These are phyloP conservation scores for Drosophila pruinosa DNA, from an alignment of 1,140 invertebrate genomes.

Conservation along the genomic window DNA sequence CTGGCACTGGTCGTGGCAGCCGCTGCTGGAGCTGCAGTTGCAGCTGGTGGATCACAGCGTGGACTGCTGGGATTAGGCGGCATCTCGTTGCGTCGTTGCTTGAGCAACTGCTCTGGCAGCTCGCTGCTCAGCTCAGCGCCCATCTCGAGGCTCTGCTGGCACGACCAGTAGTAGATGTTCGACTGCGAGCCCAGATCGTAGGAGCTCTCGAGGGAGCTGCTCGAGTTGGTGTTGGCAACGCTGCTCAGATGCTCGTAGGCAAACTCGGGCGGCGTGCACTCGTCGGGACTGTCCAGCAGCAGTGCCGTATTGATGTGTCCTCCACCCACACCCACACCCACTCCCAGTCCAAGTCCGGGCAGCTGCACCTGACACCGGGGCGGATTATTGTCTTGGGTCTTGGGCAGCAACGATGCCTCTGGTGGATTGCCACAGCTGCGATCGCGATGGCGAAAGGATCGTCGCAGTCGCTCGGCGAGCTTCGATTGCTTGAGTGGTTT, in stretches of 20 bases:
- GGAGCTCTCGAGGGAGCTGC: conserved; percentile 75
- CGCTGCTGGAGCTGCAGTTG: neutral
- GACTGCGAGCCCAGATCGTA: conserved; percentile 68
- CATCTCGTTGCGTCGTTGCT: conserved; percentile 40
- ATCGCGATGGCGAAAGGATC: conserved; percentile 71
- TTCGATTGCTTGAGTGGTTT: conserved; percentile 70
- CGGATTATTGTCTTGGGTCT: conserved; percentile 36
- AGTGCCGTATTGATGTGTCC: conserved; percentile 76
- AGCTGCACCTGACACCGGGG: conserved; percentile 45
- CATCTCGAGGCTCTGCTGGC: conserved; percentile 51
- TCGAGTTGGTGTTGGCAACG: conserved; percentile 71
- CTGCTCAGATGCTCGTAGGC: conserved; percentile 76
- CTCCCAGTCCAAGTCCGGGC: conserved; percentile 44
- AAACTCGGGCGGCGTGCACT: conserved; percentile 76
- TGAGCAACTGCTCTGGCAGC: conserved; percentile 11
- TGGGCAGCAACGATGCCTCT: conserved; percentile 62
- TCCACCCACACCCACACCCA: conserved; percentile 15
- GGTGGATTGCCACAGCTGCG: conserved; percentile 74
- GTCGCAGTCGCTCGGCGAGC: conserved; percentile 67
- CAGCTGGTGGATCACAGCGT: neutral
- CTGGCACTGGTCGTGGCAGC: conserved; percentile 36
- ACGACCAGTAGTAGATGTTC: conserved; percentile 67
- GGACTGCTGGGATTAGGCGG: neutral
- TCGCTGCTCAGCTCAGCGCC: conserved; percentile 55
- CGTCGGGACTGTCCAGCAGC: conserved; percentile 77